Percentiles rank a stretch among this genome's conserved stretches.
These are phyloP conservation scores for Callinectes sapidus DNA, from an alignment of 2,888 invertebrate species.

Conservation along the genomic window DNA sequence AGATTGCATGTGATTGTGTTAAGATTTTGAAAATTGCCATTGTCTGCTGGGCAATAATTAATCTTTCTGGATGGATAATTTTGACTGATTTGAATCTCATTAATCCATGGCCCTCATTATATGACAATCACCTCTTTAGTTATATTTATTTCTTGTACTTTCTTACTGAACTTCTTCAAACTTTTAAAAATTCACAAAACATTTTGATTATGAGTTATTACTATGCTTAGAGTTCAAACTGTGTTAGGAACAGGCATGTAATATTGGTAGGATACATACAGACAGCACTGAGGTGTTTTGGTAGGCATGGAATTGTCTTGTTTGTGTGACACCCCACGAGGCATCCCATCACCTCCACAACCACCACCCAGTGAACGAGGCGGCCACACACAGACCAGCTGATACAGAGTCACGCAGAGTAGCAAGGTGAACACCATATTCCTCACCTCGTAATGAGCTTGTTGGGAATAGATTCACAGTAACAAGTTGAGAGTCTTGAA, in stretches of 20 bases:
- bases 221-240: neutral
- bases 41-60: constrained; percentile 45
- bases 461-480: constrained; percentile 12
- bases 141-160: constrained; percentile 17
- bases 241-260: neutral
- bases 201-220: neutral
- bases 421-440: neutral
- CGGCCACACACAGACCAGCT: constrained; percentile 1
- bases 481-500: neutral
- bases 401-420: neutral
- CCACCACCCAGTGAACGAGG: neutral
- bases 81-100: constrained; percentile 49
- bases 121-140: constrained; percentile 44
- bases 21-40: neutral
- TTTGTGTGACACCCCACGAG: neutral
- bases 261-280: neutral
- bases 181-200: neutral
- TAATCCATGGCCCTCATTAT: constrained; percentile 17
- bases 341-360: neutral
- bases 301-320: neutral
- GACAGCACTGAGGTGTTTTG: neutral
- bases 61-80: constrained; percentile 17
- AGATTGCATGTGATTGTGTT: constrained; percentile 42
- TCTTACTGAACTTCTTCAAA: neutral
- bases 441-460: neutral